Base-by-base conservation (phyloP, 1,140 invertebrate species). In the Diabrotica virgifera region DNA sequence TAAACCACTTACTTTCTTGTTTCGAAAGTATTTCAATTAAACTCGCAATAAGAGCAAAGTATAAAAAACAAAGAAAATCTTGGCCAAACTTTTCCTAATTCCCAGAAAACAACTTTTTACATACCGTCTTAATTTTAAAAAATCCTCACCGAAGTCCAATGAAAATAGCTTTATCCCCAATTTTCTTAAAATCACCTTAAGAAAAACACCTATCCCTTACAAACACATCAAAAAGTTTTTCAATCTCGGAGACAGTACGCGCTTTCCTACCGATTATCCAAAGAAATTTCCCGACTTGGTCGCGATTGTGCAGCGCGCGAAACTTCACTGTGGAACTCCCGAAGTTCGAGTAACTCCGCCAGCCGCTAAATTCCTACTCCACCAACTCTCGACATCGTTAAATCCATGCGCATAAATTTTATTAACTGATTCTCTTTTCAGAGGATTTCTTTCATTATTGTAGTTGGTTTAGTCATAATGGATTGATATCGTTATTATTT, bases 401-500 rank as follows among this genome's bases (percentile, higher is more conserved):
- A 46, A 46, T 46, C 40, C 40, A 46, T 46, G 40, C 40, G 40
- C 40, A 46, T 10, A 46, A 46, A 46, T 46, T 46, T 46, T 46
- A 8, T n/a, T 46, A n/a, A 46, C 8, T n/a, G n/a, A 46, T 10
- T 46, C n/a, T 46, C 40, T 46, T 46, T 46, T 46, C n/a, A 10
- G n/a, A 46, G n/a, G 40, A 46, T 46, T 46, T 46, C 5, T 46
- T 46, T 46, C n/a, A 3, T 46, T 46, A 46, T 3, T 46, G 5
- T 10, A 46, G 40, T 10, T 46, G n/a, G n/a, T 5, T n/a, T 4
- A 46, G 40, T 46, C n/a, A 46, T 46, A 46, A 46, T 46, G 24
- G 24, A 24, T 24, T 24, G 24, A 24, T 24, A 24, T 24, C 24
- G 24, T 24, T 24, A 24, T 24, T 24, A 24, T 24, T 24, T 24